These are phyloP conservation scores for Pristionchus maxplancki DNA, from an alignment of 2,888 invertebrate species.

Conservation along the genomic window DNA sequence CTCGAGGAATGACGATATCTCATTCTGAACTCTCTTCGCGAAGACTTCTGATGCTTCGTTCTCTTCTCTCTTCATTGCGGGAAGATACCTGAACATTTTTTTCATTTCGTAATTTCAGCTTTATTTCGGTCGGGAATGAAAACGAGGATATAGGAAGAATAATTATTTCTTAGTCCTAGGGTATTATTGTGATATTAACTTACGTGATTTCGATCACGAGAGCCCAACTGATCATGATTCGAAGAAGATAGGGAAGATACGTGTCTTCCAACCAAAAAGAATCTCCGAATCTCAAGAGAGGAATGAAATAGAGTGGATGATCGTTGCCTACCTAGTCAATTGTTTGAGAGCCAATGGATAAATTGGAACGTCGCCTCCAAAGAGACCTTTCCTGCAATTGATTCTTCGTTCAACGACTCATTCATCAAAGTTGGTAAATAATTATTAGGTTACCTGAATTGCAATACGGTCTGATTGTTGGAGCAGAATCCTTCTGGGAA, in stretches of 20 bases:
- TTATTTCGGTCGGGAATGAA: not conserved
- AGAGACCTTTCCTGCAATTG: constrained; percentile 60
- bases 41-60: constrained; percentile 60
- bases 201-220: constrained; percentile 46
- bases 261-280: constrained; percentile 64
- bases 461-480: constrained; percentile 55
- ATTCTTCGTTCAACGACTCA: not conserved
- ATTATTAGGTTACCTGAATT: constrained; percentile 55
- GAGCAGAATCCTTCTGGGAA: constrained; percentile 52
- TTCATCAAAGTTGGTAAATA: not conserved
- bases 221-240: constrained; percentile 64
- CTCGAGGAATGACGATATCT: constrained; percentile 56
- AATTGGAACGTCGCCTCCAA: constrained; percentile 58
- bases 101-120: too few species aligned
- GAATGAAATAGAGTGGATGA: not conserved
- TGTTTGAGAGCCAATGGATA: constrained; percentile 63
- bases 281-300: constrained; percentile 62
- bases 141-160: not conserved
- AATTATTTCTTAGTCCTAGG: not conserved
- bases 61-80: not conserved
- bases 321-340: constrained; percentile 53
- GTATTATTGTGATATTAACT: constrained; percentile 55
- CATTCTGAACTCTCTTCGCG: constrained; percentile 61
- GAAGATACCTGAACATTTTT: constrained; percentile 40
- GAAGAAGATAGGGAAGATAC: constrained; percentile 60